These are phyloP conservation scores for Melanotus villosus DNA, from an alignment of 2,888 invertebrate species.

Conservation along the genomic window DNA sequence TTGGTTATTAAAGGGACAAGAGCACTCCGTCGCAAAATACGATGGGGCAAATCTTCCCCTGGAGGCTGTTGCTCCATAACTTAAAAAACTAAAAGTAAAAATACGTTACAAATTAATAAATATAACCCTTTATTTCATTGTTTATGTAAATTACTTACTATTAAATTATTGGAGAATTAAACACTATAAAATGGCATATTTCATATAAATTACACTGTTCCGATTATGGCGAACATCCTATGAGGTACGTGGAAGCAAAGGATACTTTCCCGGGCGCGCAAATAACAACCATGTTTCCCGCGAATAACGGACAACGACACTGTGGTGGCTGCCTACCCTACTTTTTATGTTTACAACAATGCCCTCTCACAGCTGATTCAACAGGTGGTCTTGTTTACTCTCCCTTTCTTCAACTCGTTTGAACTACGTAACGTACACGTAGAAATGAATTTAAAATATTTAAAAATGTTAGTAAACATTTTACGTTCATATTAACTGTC, in stretches of 20 bases:
- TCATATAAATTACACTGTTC: not conserved
- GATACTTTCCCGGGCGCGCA: slow-evolving; percentile 44
- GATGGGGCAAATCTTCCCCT: slow-evolving; percentile 25
- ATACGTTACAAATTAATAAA: not conserved
- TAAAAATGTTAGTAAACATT: too few relatives aligned
- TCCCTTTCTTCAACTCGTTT: not conserved
- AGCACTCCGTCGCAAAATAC: slow-evolving; percentile 18
- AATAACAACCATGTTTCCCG: slow-evolving; percentile 48
- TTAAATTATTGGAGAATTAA: not conserved
- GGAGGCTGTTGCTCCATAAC: slow-evolving; percentile 21
- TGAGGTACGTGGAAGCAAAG: slow-evolving; percentile 24
- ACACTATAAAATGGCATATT: not conserved
- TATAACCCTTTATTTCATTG: not conserved
- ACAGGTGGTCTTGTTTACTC: slow-evolving; percentile 52
- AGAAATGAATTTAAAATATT: too few relatives aligned
- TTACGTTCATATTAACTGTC: too few relatives aligned
- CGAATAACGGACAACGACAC: slow-evolving; percentile 47
- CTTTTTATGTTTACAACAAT: slow-evolving; percentile 39
- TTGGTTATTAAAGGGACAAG: slow-evolving; percentile 8
- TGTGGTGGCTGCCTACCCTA: slow-evolving; percentile 27
- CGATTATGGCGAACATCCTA: not conserved
- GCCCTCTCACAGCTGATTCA: slow-evolving; percentile 54
- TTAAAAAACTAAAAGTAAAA: not conserved
- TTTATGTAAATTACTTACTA: not conserved
- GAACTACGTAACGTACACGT: too few relatives aligned